Evolutionary conservation across 2,888 invertebrate genomes (phyloP), one percentile per base, ranked within the genome.

Genomic region (Druceiella hillmani): DNA sequence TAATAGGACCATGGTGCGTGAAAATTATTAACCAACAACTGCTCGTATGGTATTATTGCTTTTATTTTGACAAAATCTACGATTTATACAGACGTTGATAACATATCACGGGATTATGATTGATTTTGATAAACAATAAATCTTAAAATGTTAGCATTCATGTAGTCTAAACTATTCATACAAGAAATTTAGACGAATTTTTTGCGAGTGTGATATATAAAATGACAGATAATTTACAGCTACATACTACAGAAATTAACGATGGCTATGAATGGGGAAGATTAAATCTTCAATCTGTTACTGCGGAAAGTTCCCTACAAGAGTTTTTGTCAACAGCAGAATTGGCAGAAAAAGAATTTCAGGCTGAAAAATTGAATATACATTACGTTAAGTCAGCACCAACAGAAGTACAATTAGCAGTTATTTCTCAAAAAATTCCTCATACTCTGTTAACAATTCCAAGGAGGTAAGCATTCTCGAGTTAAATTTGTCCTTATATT

Each of bases 281-380:
- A 5, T 67, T 93, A 2, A 94, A 94, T 64, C 74, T 93, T 1
- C 85, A 87, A 54, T 95, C 95, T 0, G 87, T 95, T 0, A 97
- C 95, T 0, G 95, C 97, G 51, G 92, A 95, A 59, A 90, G 86
- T n/a, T 89, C 92, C 0, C 81, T 98, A 43, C 91, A 97, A 67
- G 98, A 97, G 55, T 98, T 99, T 59, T 69, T 99, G 3, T 85
- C 91, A 0, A 97, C 91, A 0, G 98, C 98, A 0, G 87, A 95
- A 62, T 66, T 99, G 40, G 95, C 97, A 1, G 90, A 91, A 24
- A 87, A 88, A 1, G 94, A 98, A 59, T 99, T 97, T 59, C 83
- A 86, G 55, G 85, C 89, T 3, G 93, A 94, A 58, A 92, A 92
- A 58, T 60, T 91, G 2, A 92, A 94, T 56, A 76, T 92, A 4